Conservation (phyloP, 1,140 invertebrate genomes). For the Anastatus disparis region DNA sequence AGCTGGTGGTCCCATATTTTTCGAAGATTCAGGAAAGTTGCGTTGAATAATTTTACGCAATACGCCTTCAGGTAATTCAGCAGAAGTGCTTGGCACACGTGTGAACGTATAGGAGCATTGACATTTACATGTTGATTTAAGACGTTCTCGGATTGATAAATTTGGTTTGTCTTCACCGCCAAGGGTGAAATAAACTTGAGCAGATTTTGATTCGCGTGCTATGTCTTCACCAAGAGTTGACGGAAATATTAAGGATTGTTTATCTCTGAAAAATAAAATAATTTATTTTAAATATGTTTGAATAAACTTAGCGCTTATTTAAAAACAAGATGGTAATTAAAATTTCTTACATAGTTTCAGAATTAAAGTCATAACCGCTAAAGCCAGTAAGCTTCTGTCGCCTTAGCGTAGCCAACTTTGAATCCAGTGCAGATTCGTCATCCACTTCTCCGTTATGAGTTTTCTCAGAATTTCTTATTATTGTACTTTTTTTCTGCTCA, state of each 20-base stretch:
- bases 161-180: constrained; percentile 78
- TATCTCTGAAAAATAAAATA: background rate
- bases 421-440: constrained; percentile 46
- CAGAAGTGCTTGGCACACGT: constrained; percentile 56
- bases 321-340: background rate
- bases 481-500: background rate
- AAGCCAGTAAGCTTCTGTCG: constrained; percentile 21
- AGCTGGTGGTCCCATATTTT: constrained; percentile 52
- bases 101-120: constrained; percentile 58
- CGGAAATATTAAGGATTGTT: background rate
- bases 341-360: constrained; percentile 25
- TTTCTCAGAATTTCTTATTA: constrained; percentile 44
- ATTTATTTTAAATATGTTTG: too few species aligned
- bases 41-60: constrained; percentile 59
- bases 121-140: constrained; percentile 47
- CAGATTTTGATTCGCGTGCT: background rate
- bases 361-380: background rate
- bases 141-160: constrained; percentile 33
- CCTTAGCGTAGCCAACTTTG: constrained; percentile 39
- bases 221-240: background rate
- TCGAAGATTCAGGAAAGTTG: constrained; percentile 61
- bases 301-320: too few species aligned
- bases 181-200: constrained; percentile 77
- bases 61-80: constrained; percentile 57
- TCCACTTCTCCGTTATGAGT: constrained; percentile 40